Base-by-base conservation (phyloP, 2,113 vertebrate species). In the Clarias magur region DNA sequence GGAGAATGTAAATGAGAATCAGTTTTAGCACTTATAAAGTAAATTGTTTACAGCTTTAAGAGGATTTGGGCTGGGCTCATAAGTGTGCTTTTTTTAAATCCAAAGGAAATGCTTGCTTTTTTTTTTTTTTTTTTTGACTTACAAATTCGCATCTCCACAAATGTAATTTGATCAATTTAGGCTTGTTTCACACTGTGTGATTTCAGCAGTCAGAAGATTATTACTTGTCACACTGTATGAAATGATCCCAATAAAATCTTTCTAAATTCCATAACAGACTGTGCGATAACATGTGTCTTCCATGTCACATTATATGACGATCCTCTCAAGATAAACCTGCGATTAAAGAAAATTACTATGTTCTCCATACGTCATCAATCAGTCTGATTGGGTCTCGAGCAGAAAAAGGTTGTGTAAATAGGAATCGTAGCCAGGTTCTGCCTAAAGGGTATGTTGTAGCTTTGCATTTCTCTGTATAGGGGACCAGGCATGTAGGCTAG, bases 1-100 rank as follows among this genome's bases (percentile, higher is more conserved):
- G 48, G 38, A 62, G 42, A 17, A 53, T 21, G 10, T 9, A 21
- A 12, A 54, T 56, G 17, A 78, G 63, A 85, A 83, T 89, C 72
- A 82, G 83, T 63, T 73, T 70, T 60, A 56, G 76, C 76, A 30
- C 4, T 79, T 56, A n/a, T 17, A 79, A 27, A 27, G 76, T 56
- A 25, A 62, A 63, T 12, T 25, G 23, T n/a, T 63, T 42, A 81
- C n/a, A 2, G 42, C 21, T 48, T 48, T n/a, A 48, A 53, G 2
- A 82, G 7, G 80, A 65, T 62, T 82, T 72, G 30, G 27, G 67
- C 27, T 16, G 15, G 16, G 15, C 15, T 34, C 25, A 54, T 54
- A 53, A 6, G 23, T n/a, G 0, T 53, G 17, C 4, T n/a, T 54
- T n/a, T n/a, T 75, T 48, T 16, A n/a, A 54, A 75, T 48, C 7